Evolutionary conservation across 2,113 vertebrate species (phyloP).

Genomic region (Ia io): DNA sequence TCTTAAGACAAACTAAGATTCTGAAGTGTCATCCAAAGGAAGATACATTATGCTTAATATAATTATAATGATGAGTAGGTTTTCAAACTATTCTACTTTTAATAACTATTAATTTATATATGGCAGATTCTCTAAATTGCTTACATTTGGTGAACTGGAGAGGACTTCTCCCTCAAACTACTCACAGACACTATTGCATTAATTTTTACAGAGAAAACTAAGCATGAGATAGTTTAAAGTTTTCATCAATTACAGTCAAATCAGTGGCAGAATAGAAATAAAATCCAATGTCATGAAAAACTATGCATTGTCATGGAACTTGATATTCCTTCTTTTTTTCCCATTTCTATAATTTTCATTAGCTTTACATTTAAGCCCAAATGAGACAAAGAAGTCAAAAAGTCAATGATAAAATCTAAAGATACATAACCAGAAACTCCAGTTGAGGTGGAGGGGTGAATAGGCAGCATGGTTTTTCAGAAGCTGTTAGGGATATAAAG

Average conservation of each 20-base stretch:
- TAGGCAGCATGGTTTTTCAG: background rate
- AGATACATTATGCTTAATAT: background rate
- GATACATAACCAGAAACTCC: background rate
- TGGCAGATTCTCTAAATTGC: background rate
- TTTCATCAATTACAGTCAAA: background rate
- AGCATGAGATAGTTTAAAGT: background rate
- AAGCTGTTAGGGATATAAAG: background rate
- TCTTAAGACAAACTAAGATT: background rate
- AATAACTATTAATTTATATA: background rate
- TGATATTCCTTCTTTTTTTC: conserved; percentile 17
- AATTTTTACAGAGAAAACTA: background rate
- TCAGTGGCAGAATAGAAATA: background rate
- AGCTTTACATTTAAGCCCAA: background rate
- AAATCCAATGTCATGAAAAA: background rate
- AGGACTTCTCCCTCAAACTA: background rate
- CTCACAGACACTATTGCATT: background rate
- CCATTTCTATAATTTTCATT: background rate
- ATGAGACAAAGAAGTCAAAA: background rate
- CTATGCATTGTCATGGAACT: background rate
- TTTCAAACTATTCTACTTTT: conserved; percentile 20
- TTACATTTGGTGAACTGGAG: background rate
- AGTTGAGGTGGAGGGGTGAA: accelerated
- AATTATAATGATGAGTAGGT: background rate
- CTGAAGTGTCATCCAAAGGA: background rate
- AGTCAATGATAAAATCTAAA: conserved; percentile 12